Evolutionary conservation across 2,888 invertebrate species (phyloP), one percentile per base, ranked within the genome.

Genomic region (Pachydiplax longipennis): DNA sequence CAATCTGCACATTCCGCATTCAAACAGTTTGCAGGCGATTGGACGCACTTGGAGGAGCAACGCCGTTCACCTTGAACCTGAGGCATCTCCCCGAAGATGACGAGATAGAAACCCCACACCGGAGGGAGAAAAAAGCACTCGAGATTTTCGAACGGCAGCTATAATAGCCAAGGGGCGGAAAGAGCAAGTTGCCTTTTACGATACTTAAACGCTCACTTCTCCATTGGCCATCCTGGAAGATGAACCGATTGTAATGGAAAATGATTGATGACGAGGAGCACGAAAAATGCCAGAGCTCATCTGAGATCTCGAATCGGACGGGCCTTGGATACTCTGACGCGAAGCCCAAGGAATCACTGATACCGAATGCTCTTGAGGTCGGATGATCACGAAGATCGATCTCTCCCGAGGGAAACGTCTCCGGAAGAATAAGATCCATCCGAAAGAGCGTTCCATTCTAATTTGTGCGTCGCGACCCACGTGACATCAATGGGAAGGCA

Each of bases 191-290:
- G 25, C 25, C n/a, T 73, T 73, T 73, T 73, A 73, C 31, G 73
- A 73, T 73, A 73, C 73, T 73, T 73, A 73, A 73, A 73, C 73
- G 73, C 31, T 53, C 44, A 40, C 61, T 37, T 37, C 61, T 61
- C 61, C 65, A 65, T 87, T 37, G 61, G 37, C 58, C 87, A 58
- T 83, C 58, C 35, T 2, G 83, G 61, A 87, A 58, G 87, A 87
- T 65, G 87, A 87, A 37, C 87, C 87, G 87, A 87, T 87, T 87
- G 87, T 87, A 37, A 65, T 65, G 61, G 61, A 37, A 65, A 87
- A 61, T 87, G 87, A 87, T 87, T 87, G 87, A 87, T 87, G 87
- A 87, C 37, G 40, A 83, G 83, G 15, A 18, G 53, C n/a, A 48
- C 13, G 48, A 13, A 37, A 83, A 87, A 87, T 61, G 87, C n/a